phyloP scores from a whole-genome alignment of 1,140 invertebrate species.

The Tetragonula clypearis region DNA sequence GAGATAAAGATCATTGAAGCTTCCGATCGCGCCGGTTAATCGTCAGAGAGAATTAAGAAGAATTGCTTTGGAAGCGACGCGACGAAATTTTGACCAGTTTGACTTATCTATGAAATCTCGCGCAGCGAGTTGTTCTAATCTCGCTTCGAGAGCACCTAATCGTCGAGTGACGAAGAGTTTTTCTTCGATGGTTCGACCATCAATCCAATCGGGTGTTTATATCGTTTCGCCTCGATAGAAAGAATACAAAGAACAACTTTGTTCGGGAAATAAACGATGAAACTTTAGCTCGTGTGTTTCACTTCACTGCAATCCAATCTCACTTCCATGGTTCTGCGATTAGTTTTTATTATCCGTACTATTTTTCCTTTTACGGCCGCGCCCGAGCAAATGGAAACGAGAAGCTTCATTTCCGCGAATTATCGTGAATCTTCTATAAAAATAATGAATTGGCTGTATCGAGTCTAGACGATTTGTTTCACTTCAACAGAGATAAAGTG shows the following conservation, averaged over 20 bases:
- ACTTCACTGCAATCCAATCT: background rate
- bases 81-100: background rate
- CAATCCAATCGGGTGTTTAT: background rate
- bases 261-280: background rate
- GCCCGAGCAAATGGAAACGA: background rate
- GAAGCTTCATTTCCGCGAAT: background rate
- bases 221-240: too few species aligned
- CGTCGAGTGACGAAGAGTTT: too few species aligned
- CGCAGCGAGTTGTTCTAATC: background rate
- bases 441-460: background rate
- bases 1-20: background rate
- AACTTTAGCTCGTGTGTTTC: background rate
- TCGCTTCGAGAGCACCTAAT: background rate
- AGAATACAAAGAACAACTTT: background rate
- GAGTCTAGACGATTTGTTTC: background rate
- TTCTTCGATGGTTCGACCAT: background rate
- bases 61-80: background rate
- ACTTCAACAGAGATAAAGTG: background rate
- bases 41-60: background rate
- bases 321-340: slow-evolving; percentile 6
- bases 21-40: background rate
- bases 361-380: background rate
- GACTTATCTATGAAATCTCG: background rate
- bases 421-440: background rate
- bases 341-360: slow-evolving; percentile 11